Base-by-base conservation (phyloP, 2,113 vertebrate species). In the Lota lota region DNA sequence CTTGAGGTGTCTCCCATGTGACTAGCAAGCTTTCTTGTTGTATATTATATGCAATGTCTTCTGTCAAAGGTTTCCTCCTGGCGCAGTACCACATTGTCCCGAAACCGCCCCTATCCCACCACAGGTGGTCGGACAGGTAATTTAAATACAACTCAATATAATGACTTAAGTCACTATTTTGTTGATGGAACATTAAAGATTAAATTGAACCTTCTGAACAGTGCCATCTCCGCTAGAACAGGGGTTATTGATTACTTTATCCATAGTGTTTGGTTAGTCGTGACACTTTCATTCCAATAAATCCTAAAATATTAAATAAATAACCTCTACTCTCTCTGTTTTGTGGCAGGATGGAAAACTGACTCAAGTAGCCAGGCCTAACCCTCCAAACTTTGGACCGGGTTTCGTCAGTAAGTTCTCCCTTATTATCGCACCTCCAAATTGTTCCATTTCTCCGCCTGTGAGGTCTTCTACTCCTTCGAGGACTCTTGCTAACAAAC, bases 331-430 rank as follows among this genome's bases (percentile, higher is more conserved):
- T 66, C 21, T n/a, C n/a, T 51, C 18, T 3, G 58, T 57, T 66
- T 47, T n/a, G 64, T 69, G 18, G 75, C 89, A 99, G 97, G 97
- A 98, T 78, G 96, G 94, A 72, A 98, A 92, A 88, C 86, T 97
- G 86, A 88, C 95, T 60, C 96, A 96, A 90, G 94, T 97, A 87
- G 83, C 92, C 64, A 94, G 95, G 79, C 97, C 95, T 50, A 98
- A 93, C 89, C 96, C 97, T 87, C 97, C 96, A 68, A 98, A 84
- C 89, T 99, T 99, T 86, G 97, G 95, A 83, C 95, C 96, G 68
- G 97, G 97, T 79, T 98, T 87, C 80, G 88, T 85, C 75, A 90
- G 85, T 89, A 87, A 88, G 87, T 88, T 72, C 21, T 2, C 63
- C 56, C 53, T 33, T 19, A 66, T 15, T 5, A 92, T 74, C 40